phyloP scores from a whole-genome alignment of 2,888 invertebrate species.

The Acronicta psi region DNA sequence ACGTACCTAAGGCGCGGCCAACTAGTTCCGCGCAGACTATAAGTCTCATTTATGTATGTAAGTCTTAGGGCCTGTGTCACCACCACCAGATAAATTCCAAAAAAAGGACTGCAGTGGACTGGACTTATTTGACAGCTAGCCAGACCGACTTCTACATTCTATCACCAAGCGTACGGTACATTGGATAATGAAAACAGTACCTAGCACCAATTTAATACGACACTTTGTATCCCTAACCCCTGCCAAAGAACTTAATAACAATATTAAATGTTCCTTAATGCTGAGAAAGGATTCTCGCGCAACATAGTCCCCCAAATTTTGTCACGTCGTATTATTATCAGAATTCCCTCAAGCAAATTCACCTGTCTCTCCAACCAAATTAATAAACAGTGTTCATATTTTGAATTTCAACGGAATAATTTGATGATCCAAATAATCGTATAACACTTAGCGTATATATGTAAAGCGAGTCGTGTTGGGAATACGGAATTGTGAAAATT shows the following conservation, averaged over 20 bases:
- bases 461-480: conserved; percentile 37
- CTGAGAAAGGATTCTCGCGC: background rate
- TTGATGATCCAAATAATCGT: conserved; percentile 50
- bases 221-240: too few species aligned
- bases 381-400: conserved; percentile 34
- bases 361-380: conserved; percentile 15
- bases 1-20: too few species aligned
- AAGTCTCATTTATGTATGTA: too few species aligned
- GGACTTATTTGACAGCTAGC: too few species aligned
- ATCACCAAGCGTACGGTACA: too few species aligned
- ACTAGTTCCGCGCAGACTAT: too few species aligned
- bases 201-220: too few species aligned
- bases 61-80: too few species aligned
- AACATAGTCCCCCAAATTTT: conserved; percentile 3
- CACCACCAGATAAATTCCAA: too few species aligned
- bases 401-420: conserved; percentile 47
- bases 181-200: too few species aligned
- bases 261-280: background rate
- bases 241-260: background rate
- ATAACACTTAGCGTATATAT: conserved; percentile 50
- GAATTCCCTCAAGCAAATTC: conserved; percentile 9
- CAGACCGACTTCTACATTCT: too few species aligned
- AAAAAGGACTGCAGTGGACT: too few species aligned
- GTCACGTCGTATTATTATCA: background rate
- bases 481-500: conserved; percentile 53